phyloP scores from a whole-genome alignment of 2,797 vertebrate species.

The Tachyglossus aculeatus region DNA sequence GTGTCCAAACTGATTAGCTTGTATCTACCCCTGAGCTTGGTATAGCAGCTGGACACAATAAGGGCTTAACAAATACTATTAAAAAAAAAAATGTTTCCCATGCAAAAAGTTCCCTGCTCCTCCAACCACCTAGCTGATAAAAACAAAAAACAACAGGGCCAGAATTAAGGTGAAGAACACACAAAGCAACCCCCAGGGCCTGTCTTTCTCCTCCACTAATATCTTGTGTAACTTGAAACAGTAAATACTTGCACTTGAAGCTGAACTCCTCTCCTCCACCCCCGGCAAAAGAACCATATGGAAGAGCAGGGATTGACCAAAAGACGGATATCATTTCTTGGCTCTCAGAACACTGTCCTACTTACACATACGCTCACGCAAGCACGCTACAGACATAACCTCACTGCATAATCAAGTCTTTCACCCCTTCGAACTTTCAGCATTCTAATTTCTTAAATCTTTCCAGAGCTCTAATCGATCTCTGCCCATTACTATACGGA shows the following conservation, averaged over 20 bases:
- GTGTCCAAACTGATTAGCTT: no score
- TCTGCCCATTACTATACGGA: slow-evolving; percentile 56
- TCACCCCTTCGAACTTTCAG: slow-evolving; percentile 55
- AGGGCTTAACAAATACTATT: no score
- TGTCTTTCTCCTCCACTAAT: slow-evolving; percentile 63
- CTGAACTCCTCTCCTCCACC: slow-evolving; percentile 8
- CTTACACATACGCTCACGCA: slow-evolving; percentile 6
- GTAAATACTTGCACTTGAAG: slow-evolving; percentile 57
- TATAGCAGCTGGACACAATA: no score
- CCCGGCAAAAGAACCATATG: slow-evolving; percentile 46
- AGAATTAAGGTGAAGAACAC: slow-evolving; percentile 68
- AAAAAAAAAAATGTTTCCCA: slow-evolving; percentile 39
- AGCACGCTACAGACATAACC: slow-evolving; percentile 55
- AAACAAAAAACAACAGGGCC: slow-evolving; percentile 74
- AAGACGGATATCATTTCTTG: slow-evolving; percentile 56
- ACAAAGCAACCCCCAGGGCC: slow-evolving; percentile 60
- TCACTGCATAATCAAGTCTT: slow-evolving; percentile 64
- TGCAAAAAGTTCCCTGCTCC: slow-evolving; percentile 60
- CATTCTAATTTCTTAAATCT: slow-evolving; percentile 70
- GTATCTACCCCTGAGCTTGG: no score
- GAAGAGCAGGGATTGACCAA: slow-evolving; percentile 59
- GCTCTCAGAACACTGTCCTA: slow-evolving; percentile 13
- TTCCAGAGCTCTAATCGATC: slow-evolving; percentile 61
- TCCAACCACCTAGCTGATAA: slow-evolving; percentile 69
- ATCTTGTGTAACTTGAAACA: slow-evolving; percentile 54